Conservation (phyloP, 2,113 vertebrate genomes). For the Cephalopholis sonnerati region DNA sequence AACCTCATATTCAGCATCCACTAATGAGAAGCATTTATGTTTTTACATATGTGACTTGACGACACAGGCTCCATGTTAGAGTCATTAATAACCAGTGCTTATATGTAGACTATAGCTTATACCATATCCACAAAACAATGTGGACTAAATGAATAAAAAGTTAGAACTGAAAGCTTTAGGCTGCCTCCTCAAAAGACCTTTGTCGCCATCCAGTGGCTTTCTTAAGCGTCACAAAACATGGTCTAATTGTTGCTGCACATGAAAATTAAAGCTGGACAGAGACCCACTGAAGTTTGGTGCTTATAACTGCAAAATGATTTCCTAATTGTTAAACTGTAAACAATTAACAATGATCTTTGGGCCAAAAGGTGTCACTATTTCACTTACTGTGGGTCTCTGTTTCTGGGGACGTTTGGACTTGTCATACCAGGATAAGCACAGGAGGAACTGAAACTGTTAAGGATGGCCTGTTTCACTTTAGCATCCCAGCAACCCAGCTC, state of each 20-base stretch:
- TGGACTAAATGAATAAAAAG: not conserved
- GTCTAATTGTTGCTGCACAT: not conserved
- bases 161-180: not conserved
- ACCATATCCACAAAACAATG: not conserved
- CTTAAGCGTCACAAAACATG: not conserved
- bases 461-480: no score
- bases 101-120: no score
- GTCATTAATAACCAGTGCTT: not conserved
- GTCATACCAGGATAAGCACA: not conserved
- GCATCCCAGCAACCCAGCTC: not conserved
- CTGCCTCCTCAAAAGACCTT: constrained; percentile 14
- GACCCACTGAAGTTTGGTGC: not conserved
- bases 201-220: constrained; percentile 69
- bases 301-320: not conserved
- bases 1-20: not conserved
- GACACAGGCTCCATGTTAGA: not conserved
- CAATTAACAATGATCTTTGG: not conserved
- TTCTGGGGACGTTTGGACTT: not conserved
- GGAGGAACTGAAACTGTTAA: not conserved
- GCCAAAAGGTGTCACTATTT: not conserved
- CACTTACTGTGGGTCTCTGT: not conserved
- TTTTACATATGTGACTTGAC: not conserved
- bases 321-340: not conserved
- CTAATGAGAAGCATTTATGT: not conserved
- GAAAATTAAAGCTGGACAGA: not conserved